These are phyloP conservation scores for Dasypogon diadema DNA, from an alignment of 2,888 invertebrate species.

Conservation along the genomic window DNA sequence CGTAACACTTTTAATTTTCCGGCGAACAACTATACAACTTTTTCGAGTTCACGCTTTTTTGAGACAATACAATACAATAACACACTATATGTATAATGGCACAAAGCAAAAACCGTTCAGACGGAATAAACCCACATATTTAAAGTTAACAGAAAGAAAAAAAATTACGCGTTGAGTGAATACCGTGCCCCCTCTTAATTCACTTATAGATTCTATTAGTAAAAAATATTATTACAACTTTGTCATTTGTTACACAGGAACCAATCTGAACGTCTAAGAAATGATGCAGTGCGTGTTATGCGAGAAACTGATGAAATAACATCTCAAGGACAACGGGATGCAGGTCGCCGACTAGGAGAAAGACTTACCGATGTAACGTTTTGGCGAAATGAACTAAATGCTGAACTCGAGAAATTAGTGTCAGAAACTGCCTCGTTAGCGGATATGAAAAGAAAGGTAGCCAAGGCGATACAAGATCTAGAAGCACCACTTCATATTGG, in stretches of 20 bases:
- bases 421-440: slow-evolving; percentile 81
- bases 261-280: slow-evolving; percentile 82
- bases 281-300: slow-evolving; percentile 82
- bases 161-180: no score
- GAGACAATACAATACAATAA: no score
- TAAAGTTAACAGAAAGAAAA: no score
- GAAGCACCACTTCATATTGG: slow-evolving; percentile 93
- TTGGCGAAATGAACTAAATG: slow-evolving; percentile 90
- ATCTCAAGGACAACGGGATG: slow-evolving; percentile 81
- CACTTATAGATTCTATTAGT: no score
- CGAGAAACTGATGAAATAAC: slow-evolving; percentile 86
- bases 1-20: no score
- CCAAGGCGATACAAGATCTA: slow-evolving; percentile 80
- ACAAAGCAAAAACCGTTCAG: no score
- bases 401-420: slow-evolving; percentile 87
- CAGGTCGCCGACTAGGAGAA: slow-evolving; percentile 89
- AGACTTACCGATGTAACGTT: slow-evolving; percentile 92
- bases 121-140: no score
- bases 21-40: no score
- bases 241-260: slow-evolving; percentile 67
- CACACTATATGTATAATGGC: no score
- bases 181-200: no score
- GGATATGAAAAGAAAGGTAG: slow-evolving; percentile 77
- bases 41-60: no score
- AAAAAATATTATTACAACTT: no score